Evolutionary conservation across 2,797 vertebrate genomes (phyloP), one percentile per base, ranked within the genome.

Genomic region (Gallinago stenura): DNA sequence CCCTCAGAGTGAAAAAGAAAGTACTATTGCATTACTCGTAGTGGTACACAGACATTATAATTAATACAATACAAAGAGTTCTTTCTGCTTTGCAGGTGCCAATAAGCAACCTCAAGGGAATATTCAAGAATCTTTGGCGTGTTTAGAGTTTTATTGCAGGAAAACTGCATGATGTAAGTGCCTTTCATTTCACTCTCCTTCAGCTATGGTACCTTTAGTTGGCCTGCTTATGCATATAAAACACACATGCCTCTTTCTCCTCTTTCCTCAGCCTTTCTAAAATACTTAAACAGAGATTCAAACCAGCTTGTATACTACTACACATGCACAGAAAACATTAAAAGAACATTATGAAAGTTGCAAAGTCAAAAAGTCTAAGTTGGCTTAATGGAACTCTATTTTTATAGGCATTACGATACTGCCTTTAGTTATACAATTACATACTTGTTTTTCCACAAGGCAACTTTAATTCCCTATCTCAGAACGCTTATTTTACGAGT

Each of bases 81-180:
- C 73, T 89, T 93, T 94, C 89, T 92, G 70, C 45, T 92, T 89
- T 94, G 85, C 86, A 95, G 95, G 85, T 96, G 90, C 66, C 88
- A 93, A 61, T 90, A 84, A 92, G 81, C 56, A 88, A 64, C 62
- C 66, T 80, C 71, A 80, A 92, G 83, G 80, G 80, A 93, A 89
- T 76, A 73, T 43, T 90, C 62, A 82, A 80, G 45, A 88, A 88
- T 80, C 71, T 37, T 90, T 77, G 73, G 48, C 8, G 45, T 61
- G 48, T 73, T 90, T 56, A 21, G 79, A 64, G 58, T 77, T 93
- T 96, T 91, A 77, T 65, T 90, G 83, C 90, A 89, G 77, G 77
- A 87, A 83, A 90, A 77, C 25, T 90, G 33, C 31, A 64, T 91
- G 73, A 79, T 87, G 62, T 62, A 95, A 94, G 43, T 68, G 77